Conservation (phyloP, 2,797 vertebrate species). For the Arrhamphus sclerolepis region DNA sequence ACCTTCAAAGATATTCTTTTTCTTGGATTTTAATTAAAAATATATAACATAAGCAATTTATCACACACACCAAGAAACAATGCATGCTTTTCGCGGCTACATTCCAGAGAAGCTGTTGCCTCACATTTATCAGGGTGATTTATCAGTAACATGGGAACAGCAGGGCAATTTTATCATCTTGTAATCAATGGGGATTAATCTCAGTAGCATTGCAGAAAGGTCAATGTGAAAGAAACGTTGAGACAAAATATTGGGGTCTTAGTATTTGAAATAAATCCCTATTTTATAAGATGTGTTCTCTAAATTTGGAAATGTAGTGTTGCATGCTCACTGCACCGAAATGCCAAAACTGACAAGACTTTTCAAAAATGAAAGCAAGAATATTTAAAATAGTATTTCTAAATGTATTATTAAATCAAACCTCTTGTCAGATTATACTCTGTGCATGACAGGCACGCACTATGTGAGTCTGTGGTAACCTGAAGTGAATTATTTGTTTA, state of each 20-base stretch:
- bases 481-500: slow-evolving; percentile 15
- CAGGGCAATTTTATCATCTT: slow-evolving; percentile 38
- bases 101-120: slow-evolving; percentile 25
- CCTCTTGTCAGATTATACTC: background rate
- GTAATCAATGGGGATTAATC: slow-evolving; percentile 47
- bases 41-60: slow-evolving; percentile 17
- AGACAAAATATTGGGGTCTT: slow-evolving; percentile 29
- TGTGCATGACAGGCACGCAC: too few relatives aligned
- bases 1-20: slow-evolving; percentile 22
- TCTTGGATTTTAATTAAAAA: slow-evolving; percentile 17
- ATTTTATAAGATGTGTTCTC: slow-evolving; percentile 33
- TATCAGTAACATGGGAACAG: slow-evolving; percentile 42
- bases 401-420: slow-evolving; percentile 9
- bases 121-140: slow-evolving; percentile 51
- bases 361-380: slow-evolving; percentile 11
- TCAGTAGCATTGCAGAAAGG: slow-evolving; percentile 53
- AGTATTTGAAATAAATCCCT: slow-evolving; percentile 43
- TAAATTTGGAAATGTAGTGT: slow-evolving; percentile 17
- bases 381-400: slow-evolving; percentile 1
- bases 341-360: slow-evolving; percentile 30
- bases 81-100: slow-evolving; percentile 5
- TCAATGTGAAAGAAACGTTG: slow-evolving; percentile 42
- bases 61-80: slow-evolving; percentile 3
- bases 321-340: slow-evolving; percentile 22
- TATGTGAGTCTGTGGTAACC: slow-evolving; percentile 1